Percentiles rank a stretch among this genome's conserved stretches.
These are phyloP conservation scores for Heliconius melpomene DNA, from an alignment of 1,140 invertebrate genomes.

Conservation along the genomic window DNA sequence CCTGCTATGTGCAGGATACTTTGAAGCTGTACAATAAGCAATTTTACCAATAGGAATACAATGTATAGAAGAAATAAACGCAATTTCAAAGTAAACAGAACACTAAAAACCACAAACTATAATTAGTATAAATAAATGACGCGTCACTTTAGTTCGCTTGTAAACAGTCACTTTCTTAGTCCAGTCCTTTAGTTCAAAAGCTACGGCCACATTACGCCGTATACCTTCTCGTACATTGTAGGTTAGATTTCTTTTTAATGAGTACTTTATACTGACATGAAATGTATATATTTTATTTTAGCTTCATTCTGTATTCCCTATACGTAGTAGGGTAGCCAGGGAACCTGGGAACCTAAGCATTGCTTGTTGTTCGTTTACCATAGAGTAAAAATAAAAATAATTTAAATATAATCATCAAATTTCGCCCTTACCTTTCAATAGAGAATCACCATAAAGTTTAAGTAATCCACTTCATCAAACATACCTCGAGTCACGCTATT, in stretches of 20 bases:
- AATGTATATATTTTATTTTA: not conserved
- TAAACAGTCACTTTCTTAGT: slow-evolving; percentile 12
- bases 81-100: not conserved
- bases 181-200: slow-evolving; percentile 2
- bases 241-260: not conserved
- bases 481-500: no score
- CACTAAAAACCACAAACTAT: not conserved
- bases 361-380: no score
- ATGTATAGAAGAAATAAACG: not conserved
- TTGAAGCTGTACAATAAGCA: not conserved
- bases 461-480: no score
- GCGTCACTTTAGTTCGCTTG: not conserved
- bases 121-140: slow-evolving; percentile 10
- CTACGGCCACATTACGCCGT: not conserved
- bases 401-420: no score
- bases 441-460: no score
- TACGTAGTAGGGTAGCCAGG: not conserved
- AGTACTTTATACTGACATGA: not conserved
- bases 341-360: not conserved
- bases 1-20: not conserved
- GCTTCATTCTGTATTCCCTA: not conserved
- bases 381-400: no score
- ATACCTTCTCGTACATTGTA: not conserved
- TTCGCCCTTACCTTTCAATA: no score
- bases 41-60: slow-evolving; percentile 15